Conservation (phyloP, 1,140 invertebrate genomes). For the Eurosta solidaginis region DNA sequence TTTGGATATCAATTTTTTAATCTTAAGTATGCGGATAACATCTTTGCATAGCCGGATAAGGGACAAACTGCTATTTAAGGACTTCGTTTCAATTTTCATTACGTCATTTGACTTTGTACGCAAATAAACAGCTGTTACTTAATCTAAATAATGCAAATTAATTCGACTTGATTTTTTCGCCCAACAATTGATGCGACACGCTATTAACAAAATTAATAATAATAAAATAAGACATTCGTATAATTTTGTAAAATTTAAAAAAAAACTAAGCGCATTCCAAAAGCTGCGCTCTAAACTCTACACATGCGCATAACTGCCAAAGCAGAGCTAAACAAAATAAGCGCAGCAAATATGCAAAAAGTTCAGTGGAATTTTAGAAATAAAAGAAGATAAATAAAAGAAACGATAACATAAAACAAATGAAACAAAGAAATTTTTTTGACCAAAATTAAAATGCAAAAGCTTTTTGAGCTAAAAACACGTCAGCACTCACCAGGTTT, state of each 20-base stretch:
- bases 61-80: no score
- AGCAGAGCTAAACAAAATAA: no score
- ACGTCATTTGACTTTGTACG: no score
- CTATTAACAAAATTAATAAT: constrained; percentile 6
- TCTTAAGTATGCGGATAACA: no score
- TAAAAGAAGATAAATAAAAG: neutral
- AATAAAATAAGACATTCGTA: constrained; percentile 16
- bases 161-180: no score
- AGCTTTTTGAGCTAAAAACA: neutral
- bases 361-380: neutral
- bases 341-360: constrained; percentile 1
- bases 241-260: neutral
- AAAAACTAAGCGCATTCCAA: neutral
- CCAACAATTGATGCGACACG: neutral
- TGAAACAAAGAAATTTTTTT: neutral
- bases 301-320: neutral
- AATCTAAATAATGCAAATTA: no score
- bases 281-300: neutral
- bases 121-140: no score
- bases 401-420: no score
- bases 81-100: no score
- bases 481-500: neutral
- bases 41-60: no score
- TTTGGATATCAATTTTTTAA: no score
- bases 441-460: neutral